Evolutionary conservation across 2,797 vertebrate genomes (phyloP), one percentile per base, ranked within the genome.

Genomic region (Siniperca obscura): DNA sequence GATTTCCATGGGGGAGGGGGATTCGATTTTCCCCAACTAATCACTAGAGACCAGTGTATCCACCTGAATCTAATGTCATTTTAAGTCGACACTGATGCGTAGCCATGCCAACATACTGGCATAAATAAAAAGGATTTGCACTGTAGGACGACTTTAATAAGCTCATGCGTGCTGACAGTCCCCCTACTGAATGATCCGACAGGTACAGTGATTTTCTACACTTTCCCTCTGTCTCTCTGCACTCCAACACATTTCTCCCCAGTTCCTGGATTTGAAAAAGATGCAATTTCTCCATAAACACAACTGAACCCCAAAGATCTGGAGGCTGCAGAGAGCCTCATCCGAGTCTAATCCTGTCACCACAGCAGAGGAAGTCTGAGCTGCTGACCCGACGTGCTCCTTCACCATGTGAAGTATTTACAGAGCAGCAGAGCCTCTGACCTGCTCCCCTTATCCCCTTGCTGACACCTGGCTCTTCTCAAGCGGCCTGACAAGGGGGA

Each of bases 401-500:
- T 81, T 86, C 86, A 48, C 86, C 84, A 89, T 87, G 78, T 86
- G 72, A 88, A 92, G 82, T 86, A 93, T 94, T 93, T 91, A 86
- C 86, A 92, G 90, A 85, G 83, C 80, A 62, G 78, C 74, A 25
- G 65, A 81, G 86, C 87, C 89, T 78, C 78, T 89, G 88, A 90
- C 90, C 90, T 22, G 55, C 88, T 66, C 72, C 70, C 59, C 73
- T 62, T 4, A 5, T 36, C 68, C 74, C 80, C 50, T 71, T 14
- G 71, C 80, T 48, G 53, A 90, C 92, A 93, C 91, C 93, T 92
- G 90, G 90, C 73, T 92, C 89, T 83, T 64, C 80, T 94, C 93
- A 92, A 82, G 82, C 52, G 13, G 66, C 72, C 79, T 90, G 91
- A 93, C 92, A 88, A 36, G 80, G 77, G 84, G 87, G 81, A 91